Percentiles rank a stretch among this genome's conserved stretches.
Conservation (phyloP, 2,888 invertebrate species). For the Hirtodrosophila trivittata region DNA sequence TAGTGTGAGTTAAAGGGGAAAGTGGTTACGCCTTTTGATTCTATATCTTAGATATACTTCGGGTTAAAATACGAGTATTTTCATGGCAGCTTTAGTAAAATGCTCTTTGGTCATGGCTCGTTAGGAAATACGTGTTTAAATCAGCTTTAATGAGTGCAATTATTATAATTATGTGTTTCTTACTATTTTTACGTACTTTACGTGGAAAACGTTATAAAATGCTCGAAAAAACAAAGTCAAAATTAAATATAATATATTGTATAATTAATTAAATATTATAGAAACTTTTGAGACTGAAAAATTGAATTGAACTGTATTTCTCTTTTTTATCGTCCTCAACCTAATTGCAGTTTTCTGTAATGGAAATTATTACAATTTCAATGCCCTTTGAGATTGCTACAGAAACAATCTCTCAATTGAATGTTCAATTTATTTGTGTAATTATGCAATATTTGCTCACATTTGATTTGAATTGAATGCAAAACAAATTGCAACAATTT, state of each 20-base stretch:
- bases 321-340: no score
- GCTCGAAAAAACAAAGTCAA: not conserved
- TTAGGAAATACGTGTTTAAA: slow-evolving; percentile 51
- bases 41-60: slow-evolving; percentile 15
- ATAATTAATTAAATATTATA: not conserved
- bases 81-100: slow-evolving; percentile 47
- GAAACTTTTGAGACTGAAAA: no score
- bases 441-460: slow-evolving; percentile 4
- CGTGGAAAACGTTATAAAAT: slow-evolving; percentile 34
- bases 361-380: no score
- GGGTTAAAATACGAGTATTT: slow-evolving; percentile 39
- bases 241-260: not conserved
- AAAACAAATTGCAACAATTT: slow-evolving; percentile 38
- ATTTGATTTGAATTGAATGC: slow-evolving; percentile 5
- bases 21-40: slow-evolving; percentile 63
- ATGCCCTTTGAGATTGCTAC: no score
- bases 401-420: no score
- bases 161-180: slow-evolving; percentile 61
- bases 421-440: not conserved
- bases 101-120: slow-evolving; percentile 63
- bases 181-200: slow-evolving; percentile 5
- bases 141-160: slow-evolving; percentile 59
- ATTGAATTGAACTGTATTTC: no score
- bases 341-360: no score
- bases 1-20: slow-evolving; percentile 24